These are phyloP conservation scores for Xenops minutus DNA, from an alignment of 2,797 vertebrate species.

Conservation along the genomic window DNA sequence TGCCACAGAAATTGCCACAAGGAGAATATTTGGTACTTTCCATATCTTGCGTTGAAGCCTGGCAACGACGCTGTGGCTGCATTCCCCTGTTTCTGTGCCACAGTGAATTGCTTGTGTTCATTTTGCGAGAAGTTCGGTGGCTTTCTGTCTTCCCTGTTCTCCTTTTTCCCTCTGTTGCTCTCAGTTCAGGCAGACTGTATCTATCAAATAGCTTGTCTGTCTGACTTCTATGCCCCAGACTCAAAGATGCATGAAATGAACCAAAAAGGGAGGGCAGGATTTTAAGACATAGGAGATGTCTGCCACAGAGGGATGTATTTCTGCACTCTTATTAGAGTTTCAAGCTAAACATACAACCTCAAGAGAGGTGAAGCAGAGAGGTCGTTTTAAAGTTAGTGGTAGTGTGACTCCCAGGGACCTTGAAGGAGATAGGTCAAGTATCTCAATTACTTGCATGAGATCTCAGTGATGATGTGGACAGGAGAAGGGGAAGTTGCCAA, in stretches of 20 bases:
- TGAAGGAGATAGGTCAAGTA: background rate
- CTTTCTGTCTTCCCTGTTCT: background rate
- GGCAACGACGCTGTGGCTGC: background rate
- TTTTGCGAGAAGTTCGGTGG: background rate
- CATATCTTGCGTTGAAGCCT: background rate
- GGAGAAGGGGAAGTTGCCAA: background rate
- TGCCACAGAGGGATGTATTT: background rate
- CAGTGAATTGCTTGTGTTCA: background rate
- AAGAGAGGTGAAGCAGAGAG: background rate
- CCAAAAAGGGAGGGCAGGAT: background rate
- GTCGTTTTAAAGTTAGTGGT: background rate
- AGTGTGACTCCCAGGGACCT: background rate
- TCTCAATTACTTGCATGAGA: background rate
- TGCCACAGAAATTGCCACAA: background rate
- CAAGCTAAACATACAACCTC: background rate
- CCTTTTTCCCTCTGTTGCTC: background rate
- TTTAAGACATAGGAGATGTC: background rate
- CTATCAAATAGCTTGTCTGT: background rate
- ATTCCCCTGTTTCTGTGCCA: background rate
- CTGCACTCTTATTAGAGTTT: background rate
- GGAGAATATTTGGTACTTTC: background rate
- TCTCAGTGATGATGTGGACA: background rate
- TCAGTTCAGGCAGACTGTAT: background rate
- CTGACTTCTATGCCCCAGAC: background rate
- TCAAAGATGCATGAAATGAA: constrained; percentile 24